These are phyloP conservation scores for Pseudochirops cupreus DNA, from an alignment of 2,797 vertebrate species.

Conservation along the genomic window DNA sequence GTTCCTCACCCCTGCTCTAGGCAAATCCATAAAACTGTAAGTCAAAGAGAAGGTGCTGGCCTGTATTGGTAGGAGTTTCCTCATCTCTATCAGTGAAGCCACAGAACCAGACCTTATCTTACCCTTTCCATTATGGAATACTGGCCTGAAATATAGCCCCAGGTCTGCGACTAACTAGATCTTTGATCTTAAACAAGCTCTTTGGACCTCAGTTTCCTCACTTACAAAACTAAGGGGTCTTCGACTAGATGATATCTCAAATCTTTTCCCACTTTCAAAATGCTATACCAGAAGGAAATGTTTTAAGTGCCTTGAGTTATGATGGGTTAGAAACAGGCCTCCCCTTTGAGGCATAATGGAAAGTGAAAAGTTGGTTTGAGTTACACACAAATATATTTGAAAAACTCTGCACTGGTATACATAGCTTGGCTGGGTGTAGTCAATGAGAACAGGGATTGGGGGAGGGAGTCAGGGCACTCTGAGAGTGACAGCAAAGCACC, in stretches of 20 bases:
- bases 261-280: constrained; percentile 36
- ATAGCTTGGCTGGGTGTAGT: not conserved
- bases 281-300: constrained; percentile 18
- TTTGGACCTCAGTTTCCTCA: constrained; percentile 27
- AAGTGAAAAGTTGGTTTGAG: constrained; percentile 10
- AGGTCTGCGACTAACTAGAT: not conserved
- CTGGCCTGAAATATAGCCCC: not conserved
- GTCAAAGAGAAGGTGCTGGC: not conserved
- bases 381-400: not conserved
- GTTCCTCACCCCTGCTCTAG: not conserved
- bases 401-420: not conserved
- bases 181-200: not conserved
- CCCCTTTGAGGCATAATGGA: not conserved
- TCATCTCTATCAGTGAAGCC: not conserved
- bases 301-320: constrained; percentile 30
- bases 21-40: not conserved
- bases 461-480: not conserved
- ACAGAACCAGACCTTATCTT: not conserved
- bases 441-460: not conserved
- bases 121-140: not conserved
- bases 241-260: not conserved
- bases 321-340: constrained; percentile 36
- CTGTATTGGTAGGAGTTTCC: not conserved
- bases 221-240: not conserved
- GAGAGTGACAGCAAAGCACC: not conserved